Evolutionary conservation across 2,888 invertebrate species (phyloP), one percentile per base, ranked within the genome.

Genomic region (Idaea biselata): DNA sequence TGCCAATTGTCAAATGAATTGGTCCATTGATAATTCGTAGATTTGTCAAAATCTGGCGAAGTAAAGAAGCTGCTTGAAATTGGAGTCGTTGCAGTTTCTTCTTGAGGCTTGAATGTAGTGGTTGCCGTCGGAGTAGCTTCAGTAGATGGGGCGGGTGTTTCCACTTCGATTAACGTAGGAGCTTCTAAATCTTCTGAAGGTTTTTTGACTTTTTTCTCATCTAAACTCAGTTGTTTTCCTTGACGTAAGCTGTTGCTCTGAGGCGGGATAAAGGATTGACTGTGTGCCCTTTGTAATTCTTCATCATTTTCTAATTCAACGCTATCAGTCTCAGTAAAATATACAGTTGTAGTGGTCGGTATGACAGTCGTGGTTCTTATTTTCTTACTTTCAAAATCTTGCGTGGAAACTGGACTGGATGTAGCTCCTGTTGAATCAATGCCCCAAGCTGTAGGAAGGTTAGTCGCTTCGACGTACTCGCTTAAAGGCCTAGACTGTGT

Each of bases 281-380:
- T 95, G 69, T 95, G 95, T 25, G 95, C 95, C 67, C 94, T 93
- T 84, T 95, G 95, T 55, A 96, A 81, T 78, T 94, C 94, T 76
- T 95, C 95, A 56, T 93, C 93, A 67, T 94, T 94, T 59, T 94
- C 94, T 59, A 88, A 73, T 72, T 91, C 91, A 18, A 85, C 76
- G 64, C 86, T 91, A 59, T 90, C 90, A 1, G 85, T 79, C 83
- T 93, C 77, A 72, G 93, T 76, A 73, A 87, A 79, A 82, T 88
- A 83, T 71, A 93, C 77, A 8, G 86, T 79, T 16, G 88, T 87
- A 1, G 87, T 83, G 1, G 79, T 76, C 6, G 88, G 84, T 56
- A 82, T 61, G n/a, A 69, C 63, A 14, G 83, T 80, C 1, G 82
- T 84, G 0, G 86, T 76, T 67, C 76, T 84, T 33, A 91, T 86